Evolutionary conservation across 2,888 invertebrate genomes (phyloP).

Genomic region (Rhimphoctona megacephalus): DNA sequence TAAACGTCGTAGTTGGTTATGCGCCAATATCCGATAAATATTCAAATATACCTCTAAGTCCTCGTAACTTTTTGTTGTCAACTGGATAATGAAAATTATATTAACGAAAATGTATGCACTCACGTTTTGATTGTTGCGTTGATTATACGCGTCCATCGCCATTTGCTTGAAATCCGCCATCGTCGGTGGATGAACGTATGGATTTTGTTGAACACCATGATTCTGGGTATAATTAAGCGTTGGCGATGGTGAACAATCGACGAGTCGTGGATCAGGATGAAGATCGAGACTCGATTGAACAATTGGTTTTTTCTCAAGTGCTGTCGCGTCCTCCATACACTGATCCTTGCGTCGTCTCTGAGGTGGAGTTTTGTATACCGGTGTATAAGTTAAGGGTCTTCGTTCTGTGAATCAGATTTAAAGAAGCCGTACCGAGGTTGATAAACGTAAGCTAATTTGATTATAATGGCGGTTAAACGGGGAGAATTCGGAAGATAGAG

Average conservation of each 20-base stretch:
- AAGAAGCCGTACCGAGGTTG: conserved; percentile 75
- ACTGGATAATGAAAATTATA: neutral
- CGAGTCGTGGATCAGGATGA: conserved; percentile 77
- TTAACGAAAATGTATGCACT: conserved; percentile 63
- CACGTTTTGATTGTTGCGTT: conserved; percentile 82
- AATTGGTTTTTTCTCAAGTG: conserved; percentile 81
- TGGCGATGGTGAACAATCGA: conserved; percentile 76
- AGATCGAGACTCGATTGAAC: conserved; percentile 78
- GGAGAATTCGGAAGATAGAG: conserved; percentile 22
- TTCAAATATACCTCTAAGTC: neutral
- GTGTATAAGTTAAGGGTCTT: conserved; percentile 82
- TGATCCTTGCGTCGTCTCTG: conserved; percentile 80
- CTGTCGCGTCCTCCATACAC: conserved; percentile 75
- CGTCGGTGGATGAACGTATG: conserved; percentile 79
- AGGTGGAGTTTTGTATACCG: conserved; percentile 82
- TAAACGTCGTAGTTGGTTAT: neutral
- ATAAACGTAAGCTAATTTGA: conserved; percentile 63
- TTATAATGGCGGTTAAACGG: conserved; percentile 62
- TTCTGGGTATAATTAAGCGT: conserved; percentile 76
- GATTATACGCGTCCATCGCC: conserved; percentile 83
- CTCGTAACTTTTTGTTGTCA: neutral
- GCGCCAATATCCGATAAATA: neutral
- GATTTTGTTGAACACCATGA: conserved; percentile 73
- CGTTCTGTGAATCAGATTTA: conserved; percentile 79
- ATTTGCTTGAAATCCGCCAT: conserved; percentile 83